Base-by-base conservation (phyloP, 1,140 invertebrate species). In the Papilio polytes region DNA sequence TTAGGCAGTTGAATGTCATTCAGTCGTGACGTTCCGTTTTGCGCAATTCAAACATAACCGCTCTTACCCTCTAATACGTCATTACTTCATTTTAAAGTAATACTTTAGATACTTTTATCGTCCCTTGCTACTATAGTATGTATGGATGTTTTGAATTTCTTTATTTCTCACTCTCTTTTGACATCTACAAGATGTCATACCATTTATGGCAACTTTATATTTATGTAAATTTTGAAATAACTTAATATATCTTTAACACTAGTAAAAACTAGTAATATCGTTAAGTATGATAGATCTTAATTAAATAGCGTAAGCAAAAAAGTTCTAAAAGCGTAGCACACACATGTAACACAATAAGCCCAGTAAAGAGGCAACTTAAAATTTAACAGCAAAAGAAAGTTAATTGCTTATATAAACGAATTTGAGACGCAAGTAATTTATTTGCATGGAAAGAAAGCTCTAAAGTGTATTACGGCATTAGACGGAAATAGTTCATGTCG, bases 401-500 rank as follows among this genome's bases (percentile, higher is more conserved):
- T 36, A 78, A 59, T 59, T 59, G 26, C 22, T 56, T 56, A 59
- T 26, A 59, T 41, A 10, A 78, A 51, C 22, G n/a, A 51, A 48
- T 66, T 78, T 31, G n/a, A 78, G 36, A 66, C 56, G 56, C 56
- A 63, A 78, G 77, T 59, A 53, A 78, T 59, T 48, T 78, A 78
- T 78, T 78, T 78, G 36, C 56, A 78, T 63, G 59, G 18, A 70
- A 81, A 78, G 18, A 70, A 81, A 82, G 74, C 80, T 78, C 76
- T 81, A 76, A 76, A 84, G 66, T 83, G 74, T 80, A 70, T 84
- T 80, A 82, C 85, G 86, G 84, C 78, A 81, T 81, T 85, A 84
- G 81, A 84, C 79, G 81, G 81, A 84, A 82, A 86, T 82, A 87
- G 80, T 44, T 70, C 78, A 82, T 87, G 86, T 90, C 89, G 91